Evolutionary conservation across 2,888 invertebrate species (phyloP).

Genomic region (Nemotelus nigrinus): DNA sequence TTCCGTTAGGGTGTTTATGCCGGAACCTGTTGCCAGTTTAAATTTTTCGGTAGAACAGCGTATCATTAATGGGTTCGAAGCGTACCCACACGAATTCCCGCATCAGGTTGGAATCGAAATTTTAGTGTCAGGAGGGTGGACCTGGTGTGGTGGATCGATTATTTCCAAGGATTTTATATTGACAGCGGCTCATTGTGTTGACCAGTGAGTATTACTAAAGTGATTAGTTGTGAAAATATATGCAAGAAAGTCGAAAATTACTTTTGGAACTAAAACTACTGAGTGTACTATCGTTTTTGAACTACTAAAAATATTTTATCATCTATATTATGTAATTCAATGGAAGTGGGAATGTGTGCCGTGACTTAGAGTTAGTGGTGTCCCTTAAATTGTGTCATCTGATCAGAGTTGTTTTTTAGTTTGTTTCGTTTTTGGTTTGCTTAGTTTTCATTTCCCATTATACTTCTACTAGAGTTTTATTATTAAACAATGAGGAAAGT

Average conservation of each 20-base stretch:
- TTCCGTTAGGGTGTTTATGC: constrained; percentile 14
- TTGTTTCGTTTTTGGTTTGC: too few species aligned
- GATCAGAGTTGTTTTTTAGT: too few species aligned
- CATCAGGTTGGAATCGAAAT: constrained; percentile 59
- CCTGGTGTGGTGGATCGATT: constrained; percentile 61
- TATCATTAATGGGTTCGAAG: constrained; percentile 52
- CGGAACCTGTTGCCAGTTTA: neutral
- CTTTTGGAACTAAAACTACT: neutral
- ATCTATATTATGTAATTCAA: neutral
- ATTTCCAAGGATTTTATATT: constrained; percentile 59
- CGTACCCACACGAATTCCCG: constrained; percentile 53
- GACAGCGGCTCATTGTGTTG: constrained; percentile 60
- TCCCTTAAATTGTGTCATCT: too few species aligned
- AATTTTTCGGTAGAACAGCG: constrained; percentile 36
- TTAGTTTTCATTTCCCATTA: too few species aligned
- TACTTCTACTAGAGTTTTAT: too few species aligned
- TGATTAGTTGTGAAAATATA: too few species aligned
- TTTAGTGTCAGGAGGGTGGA: constrained; percentile 51
- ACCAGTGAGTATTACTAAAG: constrained; percentile 53
- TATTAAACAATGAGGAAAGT: too few species aligned
- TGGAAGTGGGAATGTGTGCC: neutral
- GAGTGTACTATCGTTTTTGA: neutral
- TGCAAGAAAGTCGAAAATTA: too few species aligned
- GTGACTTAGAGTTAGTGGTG: too few species aligned
- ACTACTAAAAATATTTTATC: neutral